These are phyloP conservation scores for Physocephala rufipes DNA, from an alignment of 2,888 invertebrate species.

Conservation along the genomic window DNA sequence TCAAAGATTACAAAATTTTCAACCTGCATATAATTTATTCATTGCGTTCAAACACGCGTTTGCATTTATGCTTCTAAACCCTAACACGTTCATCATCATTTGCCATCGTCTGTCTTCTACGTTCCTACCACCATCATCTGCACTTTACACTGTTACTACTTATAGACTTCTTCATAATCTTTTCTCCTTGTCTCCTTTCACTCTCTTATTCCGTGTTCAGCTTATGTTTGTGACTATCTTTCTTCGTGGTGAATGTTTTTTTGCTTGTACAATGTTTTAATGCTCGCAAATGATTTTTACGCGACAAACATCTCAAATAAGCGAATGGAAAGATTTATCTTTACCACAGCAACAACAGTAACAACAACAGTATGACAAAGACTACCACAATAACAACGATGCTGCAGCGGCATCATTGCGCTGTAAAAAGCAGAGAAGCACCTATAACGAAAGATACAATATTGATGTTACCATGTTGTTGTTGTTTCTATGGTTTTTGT, in stretches of 20 bases:
- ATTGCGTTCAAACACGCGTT: background rate
- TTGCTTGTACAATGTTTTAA: conserved; percentile 6
- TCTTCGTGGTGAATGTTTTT: background rate
- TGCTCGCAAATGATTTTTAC: conserved; percentile 36
- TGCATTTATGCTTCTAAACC: background rate
- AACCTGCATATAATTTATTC: background rate
- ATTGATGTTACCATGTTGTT: conserved; percentile 30
- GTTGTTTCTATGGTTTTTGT: conserved; percentile 13
- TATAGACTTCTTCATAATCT: too few relatives aligned
- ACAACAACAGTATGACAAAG: conserved; percentile 3
- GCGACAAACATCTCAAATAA: conserved; percentile 50
- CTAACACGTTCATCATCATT: background rate
- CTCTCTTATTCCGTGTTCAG: background rate
- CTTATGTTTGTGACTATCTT: too few relatives aligned
- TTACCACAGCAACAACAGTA: conserved; percentile 15
- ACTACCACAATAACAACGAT: background rate
- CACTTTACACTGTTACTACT: background rate
- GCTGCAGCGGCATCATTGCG: background rate
- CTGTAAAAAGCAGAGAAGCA: too few relatives aligned
- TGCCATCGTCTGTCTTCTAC: background rate
- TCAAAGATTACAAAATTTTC: too few relatives aligned
- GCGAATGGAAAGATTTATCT: conserved; percentile 49
- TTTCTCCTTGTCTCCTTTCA: background rate
- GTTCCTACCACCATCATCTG: background rate
- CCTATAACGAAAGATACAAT: too few relatives aligned